These are phyloP conservation scores for Pherbina coryleti DNA, from an alignment of 2,888 invertebrate species.

Conservation along the genomic window DNA sequence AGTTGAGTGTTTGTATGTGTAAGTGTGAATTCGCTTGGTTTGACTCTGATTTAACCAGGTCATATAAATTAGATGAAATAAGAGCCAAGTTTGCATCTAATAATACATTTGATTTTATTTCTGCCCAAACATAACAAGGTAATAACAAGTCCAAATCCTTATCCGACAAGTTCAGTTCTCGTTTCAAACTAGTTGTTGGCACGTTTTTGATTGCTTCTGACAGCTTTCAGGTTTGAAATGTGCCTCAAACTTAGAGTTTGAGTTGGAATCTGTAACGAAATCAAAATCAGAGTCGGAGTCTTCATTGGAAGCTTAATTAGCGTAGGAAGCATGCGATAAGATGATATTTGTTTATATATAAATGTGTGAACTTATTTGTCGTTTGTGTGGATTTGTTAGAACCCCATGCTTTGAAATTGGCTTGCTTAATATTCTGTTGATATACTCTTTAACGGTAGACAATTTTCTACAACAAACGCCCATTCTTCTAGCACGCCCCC, in stretches of 20 bases:
- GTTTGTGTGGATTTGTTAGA: background rate
- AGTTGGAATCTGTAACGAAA: too few species aligned
- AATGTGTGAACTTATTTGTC: background rate
- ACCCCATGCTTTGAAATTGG: background rate
- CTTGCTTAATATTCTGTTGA: slow-evolving; percentile 6
- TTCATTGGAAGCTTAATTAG: background rate
- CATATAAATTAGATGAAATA: too few species aligned
- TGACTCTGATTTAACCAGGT: too few species aligned
- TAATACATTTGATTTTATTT: too few species aligned
- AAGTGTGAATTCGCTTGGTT: too few species aligned
- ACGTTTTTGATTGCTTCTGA: background rate
- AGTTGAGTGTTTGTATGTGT: too few species aligned
- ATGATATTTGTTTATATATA: background rate
- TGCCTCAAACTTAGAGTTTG: background rate
- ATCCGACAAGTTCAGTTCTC: too few species aligned
- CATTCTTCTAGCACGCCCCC: background rate
- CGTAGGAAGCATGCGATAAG: background rate
- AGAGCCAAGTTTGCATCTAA: too few species aligned
- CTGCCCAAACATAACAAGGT: too few species aligned
- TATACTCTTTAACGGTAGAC: background rate
- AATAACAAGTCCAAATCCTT: too few species aligned
- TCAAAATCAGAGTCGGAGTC: background rate
- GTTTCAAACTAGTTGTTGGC: too few species aligned
- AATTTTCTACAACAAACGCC: background rate
- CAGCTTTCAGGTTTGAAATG: background rate